Percentiles rank a stretch among this genome's conserved stretches.
Conservation (phyloP, 2,113 vertebrate genomes). For the Herpetotheres cachinnans region DNA sequence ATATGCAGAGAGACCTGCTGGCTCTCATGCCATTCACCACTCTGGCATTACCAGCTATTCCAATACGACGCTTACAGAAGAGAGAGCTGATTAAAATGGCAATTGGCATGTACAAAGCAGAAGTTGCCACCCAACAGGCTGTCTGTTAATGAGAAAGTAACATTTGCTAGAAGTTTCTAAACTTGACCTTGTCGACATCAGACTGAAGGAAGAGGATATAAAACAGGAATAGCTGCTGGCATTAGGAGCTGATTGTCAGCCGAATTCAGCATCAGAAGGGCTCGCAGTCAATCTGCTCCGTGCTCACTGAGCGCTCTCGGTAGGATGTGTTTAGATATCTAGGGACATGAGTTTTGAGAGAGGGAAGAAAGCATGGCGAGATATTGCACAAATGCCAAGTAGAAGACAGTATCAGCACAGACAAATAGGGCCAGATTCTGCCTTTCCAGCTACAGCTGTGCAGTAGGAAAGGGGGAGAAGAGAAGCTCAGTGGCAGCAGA, state of each 20-base stretch:
- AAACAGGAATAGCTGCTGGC: slow-evolving; percentile 47
- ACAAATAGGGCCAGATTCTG: neutral
- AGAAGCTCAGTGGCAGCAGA: neutral
- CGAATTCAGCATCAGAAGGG: slow-evolving; percentile 1
- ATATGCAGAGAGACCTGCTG: neutral
- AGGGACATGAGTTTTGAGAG: neutral
- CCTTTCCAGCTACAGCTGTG: neutral
- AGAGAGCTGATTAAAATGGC: neutral
- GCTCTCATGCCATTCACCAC: neutral
- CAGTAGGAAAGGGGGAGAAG: neutral
- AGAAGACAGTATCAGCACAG: neutral
- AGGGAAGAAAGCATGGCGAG: neutral
- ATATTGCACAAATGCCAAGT: neutral
- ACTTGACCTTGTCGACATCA: slow-evolving; percentile 22
- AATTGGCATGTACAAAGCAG: neutral
- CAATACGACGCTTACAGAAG: neutral
- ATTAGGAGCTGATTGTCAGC: slow-evolving; percentile 34
- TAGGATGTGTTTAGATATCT: neutral
- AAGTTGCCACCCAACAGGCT: neutral
- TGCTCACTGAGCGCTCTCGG: neutral
- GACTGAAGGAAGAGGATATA: neutral
- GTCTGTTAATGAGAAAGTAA: slow-evolving; percentile 23
- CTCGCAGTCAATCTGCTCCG: neutral
- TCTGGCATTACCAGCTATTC: neutral
- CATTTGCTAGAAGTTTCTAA: slow-evolving; percentile 41